Evolutionary conservation across 2,797 vertebrate genomes (phyloP).

Genomic region (Choloepus didactylus): DNA sequence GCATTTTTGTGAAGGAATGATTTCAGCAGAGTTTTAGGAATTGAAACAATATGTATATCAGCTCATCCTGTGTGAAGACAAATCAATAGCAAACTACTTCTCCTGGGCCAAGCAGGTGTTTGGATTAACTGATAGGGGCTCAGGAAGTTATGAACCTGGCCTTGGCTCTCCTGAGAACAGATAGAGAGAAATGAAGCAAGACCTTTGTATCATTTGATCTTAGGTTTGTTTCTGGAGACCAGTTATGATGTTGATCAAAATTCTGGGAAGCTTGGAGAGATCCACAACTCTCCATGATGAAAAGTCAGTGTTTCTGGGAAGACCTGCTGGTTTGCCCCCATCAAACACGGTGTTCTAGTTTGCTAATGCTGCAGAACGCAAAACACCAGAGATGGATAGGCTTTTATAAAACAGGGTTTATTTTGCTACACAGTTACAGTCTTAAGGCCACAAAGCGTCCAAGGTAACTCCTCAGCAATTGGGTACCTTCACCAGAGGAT

Average conservation of each 20-base stretch:
- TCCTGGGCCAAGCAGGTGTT: neutral
- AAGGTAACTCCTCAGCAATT: no score
- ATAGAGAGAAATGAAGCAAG: neutral
- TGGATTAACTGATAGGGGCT: neutral
- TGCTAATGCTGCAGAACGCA: no score
- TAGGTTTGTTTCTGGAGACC: neutral
- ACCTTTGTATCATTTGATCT: neutral
- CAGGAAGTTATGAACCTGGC: neutral
- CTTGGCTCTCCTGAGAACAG: neutral
- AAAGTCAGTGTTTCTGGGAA: neutral
- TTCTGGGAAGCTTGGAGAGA: neutral
- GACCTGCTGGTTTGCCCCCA: neutral
- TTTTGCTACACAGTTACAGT: no score
- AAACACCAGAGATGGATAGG: no score
- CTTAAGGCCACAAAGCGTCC: no score
- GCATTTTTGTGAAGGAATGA: neutral
- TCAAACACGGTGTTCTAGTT: no score
- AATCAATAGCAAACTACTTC: neutral
- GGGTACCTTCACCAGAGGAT: no score
- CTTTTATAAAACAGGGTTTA: no score
- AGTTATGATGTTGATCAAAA: constrained; percentile 42
- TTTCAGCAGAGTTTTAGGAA: neutral
- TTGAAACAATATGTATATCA: neutral
- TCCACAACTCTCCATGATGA: neutral
- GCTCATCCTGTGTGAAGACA: neutral